Percentiles rank a stretch among this genome's conserved stretches.
Conservation (phyloP, 2,797 vertebrate species). For the Poeciliopsis turneri region DNA sequence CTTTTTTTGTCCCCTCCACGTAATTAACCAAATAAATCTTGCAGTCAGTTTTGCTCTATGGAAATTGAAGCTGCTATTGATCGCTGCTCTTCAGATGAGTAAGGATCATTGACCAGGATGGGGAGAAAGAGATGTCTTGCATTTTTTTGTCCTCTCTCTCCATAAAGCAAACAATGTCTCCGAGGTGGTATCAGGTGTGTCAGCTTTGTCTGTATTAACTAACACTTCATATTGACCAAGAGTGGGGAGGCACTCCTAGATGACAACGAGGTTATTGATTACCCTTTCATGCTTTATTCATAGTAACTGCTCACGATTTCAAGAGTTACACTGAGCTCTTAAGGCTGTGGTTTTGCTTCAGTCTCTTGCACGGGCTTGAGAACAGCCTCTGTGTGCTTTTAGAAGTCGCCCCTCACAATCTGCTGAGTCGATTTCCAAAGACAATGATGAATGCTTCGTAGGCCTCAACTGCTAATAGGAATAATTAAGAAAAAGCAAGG, state of each 20-base stretch:
- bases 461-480: conserved; percentile 60
- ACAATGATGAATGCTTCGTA: conserved; percentile 75
- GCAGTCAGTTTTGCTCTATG: conserved; percentile 63
- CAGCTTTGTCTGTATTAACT: conserved; percentile 29
- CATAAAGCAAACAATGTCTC: conserved; percentile 38
- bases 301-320: conserved; percentile 29
- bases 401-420: conserved; percentile 65
- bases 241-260: conserved; percentile 3
- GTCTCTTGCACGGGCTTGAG: conserved; percentile 15
- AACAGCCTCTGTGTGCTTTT: conserved; percentile 28
- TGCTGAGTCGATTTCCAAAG: conserved; percentile 61
- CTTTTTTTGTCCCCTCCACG: conserved; percentile 40
- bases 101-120: conserved; percentile 64
- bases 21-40: conserved; percentile 82
- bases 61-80: conserved; percentile 75
- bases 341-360: conserved; percentile 12
- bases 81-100: conserved; percentile 56
- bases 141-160: conserved; percentile 23
- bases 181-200: conserved; percentile 10
- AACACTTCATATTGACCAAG: conserved; percentile 24
- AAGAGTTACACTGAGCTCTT: conserved; percentile 21
- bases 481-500: conserved; percentile 77
- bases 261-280: conserved; percentile 39
- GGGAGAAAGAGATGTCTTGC: conserved; percentile 50
- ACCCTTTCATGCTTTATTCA: conserved; percentile 27